These are phyloP conservation scores for Hipparchia sbordonii DNA, from an alignment of 2,888 invertebrate genomes.

Conservation along the genomic window DNA sequence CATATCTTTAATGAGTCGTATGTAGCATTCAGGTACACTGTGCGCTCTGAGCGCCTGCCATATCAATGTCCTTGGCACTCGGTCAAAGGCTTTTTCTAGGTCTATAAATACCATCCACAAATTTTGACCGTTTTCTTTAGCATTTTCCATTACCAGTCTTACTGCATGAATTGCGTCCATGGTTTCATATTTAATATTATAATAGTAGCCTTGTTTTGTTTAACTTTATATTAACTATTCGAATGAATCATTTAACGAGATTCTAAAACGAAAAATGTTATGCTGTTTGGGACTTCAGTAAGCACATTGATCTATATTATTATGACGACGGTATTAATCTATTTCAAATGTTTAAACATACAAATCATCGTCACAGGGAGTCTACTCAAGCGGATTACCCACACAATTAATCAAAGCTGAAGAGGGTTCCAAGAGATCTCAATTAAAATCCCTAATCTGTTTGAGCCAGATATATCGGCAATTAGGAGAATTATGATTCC, in stretches of 20 bases:
- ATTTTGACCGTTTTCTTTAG: too few species aligned
- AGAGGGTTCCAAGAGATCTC: slow-evolving; percentile 21
- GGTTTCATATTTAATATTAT: too few species aligned
- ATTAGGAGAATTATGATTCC: slow-evolving; percentile 33
- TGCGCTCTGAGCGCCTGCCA: too few species aligned
- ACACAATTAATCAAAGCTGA: slow-evolving; percentile 24
- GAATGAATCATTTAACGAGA: not conserved
- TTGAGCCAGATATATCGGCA: slow-evolving; percentile 26
- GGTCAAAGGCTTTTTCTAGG: too few species aligned
- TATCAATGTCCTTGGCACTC: too few species aligned
- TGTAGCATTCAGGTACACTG: too few species aligned
- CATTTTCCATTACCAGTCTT: too few species aligned
- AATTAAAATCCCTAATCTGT: slow-evolving; percentile 30
- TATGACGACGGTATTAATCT: slow-evolving; percentile 4
- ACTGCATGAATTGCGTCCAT: too few species aligned
- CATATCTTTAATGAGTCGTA: too few species aligned
- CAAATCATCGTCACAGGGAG: slow-evolving; percentile 3
- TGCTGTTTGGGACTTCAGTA: not conserved
- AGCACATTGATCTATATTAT: not conserved
- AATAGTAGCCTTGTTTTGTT: too few species aligned
- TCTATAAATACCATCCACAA: too few species aligned
- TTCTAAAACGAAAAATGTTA: not conserved
- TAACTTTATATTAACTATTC: too few species aligned
- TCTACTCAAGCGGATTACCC: slow-evolving; percentile 8
- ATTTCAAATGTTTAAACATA: not conserved